Evolutionary conservation across 2,797 vertebrate species (phyloP).

Genomic region (Coluber constrictor): DNA sequence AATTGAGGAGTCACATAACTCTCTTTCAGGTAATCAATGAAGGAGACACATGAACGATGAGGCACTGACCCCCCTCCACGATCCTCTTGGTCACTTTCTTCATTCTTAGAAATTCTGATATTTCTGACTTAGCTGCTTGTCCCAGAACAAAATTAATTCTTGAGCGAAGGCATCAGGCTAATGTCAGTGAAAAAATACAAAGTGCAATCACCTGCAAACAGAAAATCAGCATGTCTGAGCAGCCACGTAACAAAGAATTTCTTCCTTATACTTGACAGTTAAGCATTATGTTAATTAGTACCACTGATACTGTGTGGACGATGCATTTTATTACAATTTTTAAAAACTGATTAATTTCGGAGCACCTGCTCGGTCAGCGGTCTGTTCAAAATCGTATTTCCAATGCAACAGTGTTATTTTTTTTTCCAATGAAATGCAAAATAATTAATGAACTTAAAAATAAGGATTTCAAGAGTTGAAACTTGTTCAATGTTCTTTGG

Average conservation of each 20-base stretch:
- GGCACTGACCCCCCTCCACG: neutral
- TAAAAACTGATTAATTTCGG: neutral
- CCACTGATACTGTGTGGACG: neutral
- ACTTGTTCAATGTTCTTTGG: constrained; percentile 23
- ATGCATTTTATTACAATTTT: neutral
- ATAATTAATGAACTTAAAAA: neutral
- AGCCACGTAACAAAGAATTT: neutral
- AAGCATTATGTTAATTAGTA: neutral
- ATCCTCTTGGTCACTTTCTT: neutral
- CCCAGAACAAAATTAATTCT: neutral
- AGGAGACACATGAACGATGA: neutral
- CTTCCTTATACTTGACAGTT: neutral
- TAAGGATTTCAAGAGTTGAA: neutral
- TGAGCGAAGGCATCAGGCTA: neutral
- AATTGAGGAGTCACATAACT: neutral
- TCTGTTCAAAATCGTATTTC: neutral
- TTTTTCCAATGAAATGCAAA: neutral
- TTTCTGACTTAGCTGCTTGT: neutral
- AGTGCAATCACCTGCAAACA: neutral
- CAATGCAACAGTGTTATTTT: neutral
- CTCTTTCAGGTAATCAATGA: neutral
- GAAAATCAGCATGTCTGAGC: neutral
- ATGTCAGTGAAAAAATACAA: neutral
- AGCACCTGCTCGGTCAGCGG: neutral
- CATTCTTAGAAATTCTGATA: neutral